Percentiles rank a stretch among this genome's conserved stretches.
phyloP scores from a whole-genome alignment of 1,140 invertebrate species.

The Rhyacophila brunnea region DNA sequence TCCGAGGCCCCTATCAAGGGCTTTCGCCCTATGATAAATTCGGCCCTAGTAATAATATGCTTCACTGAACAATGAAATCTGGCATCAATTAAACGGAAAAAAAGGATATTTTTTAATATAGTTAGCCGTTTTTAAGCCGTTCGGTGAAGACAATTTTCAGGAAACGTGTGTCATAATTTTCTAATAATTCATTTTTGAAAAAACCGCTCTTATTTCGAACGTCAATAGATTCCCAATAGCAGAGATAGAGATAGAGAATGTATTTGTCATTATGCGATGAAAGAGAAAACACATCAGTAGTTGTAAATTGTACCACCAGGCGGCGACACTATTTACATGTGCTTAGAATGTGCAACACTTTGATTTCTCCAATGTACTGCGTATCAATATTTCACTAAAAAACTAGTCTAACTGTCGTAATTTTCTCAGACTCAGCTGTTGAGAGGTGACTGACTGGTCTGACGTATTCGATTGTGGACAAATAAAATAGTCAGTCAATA shows the following conservation, averaged over 20 bases:
- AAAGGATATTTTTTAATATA: no score
- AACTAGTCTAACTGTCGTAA: slow-evolving; percentile 18
- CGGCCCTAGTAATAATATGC: no score
- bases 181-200: slow-evolving; percentile 13
- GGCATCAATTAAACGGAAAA: no score
- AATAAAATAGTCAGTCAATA: slow-evolving; percentile 11
- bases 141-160: no score
- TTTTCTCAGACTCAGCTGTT: slow-evolving; percentile 40
- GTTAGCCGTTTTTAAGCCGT: no score
- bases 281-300: slow-evolving; percentile 10
- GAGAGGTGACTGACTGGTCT: slow-evolving; percentile 55
- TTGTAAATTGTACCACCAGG: slow-evolving; percentile 13
- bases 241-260: slow-evolving; percentile 12
- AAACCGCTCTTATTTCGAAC: slow-evolving; percentile 5
- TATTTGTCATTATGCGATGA: background rate
- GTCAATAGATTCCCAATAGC: slow-evolving; percentile 10
- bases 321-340: background rate
- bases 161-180: no score
- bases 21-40: no score
- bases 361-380: background rate
- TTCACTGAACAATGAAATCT: no score
- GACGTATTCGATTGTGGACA: slow-evolving; percentile 43
- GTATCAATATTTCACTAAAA: background rate
- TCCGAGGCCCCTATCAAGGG: no score
- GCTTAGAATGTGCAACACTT: slow-evolving; percentile 17